Evolutionary conservation across 1,140 invertebrate genomes (phyloP).

Genomic region (Zaprionus tsacasi): DNA sequence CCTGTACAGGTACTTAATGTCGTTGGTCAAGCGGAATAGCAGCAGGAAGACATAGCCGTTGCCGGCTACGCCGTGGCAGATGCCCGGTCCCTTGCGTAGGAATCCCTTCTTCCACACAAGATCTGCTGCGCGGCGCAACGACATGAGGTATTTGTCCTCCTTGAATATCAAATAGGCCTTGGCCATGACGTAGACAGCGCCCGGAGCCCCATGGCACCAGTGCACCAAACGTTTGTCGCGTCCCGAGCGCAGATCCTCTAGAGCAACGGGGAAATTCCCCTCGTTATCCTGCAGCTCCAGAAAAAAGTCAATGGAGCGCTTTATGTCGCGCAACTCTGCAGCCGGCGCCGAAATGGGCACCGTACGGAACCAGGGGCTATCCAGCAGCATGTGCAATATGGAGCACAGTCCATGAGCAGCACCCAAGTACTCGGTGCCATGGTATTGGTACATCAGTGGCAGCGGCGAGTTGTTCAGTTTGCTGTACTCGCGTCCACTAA

Average conservation of each 20-base stretch:
- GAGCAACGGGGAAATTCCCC: slow-evolving; percentile 92
- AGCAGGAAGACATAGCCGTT: slow-evolving; percentile 94
- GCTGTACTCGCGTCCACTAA: slow-evolving; percentile 89
- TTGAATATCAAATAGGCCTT: slow-evolving; percentile 91
- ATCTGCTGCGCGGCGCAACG: slow-evolving; percentile 89
- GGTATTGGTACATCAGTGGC: slow-evolving; percentile 94
- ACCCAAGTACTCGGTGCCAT: slow-evolving; percentile 93
- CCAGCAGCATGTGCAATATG: slow-evolving; percentile 87
- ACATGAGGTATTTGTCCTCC: slow-evolving; percentile 90
- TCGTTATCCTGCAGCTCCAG: slow-evolving; percentile 88
- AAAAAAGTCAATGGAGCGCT: slow-evolving; percentile 85
- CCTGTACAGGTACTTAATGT: slow-evolving; percentile 89
- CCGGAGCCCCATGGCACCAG: slow-evolving; percentile 95
- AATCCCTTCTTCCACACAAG: slow-evolving; percentile 92
- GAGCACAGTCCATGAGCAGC: slow-evolving; percentile 91
- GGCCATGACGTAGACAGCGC: slow-evolving; percentile 91
- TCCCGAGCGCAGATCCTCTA: slow-evolving; percentile 87
- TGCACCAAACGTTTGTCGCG: slow-evolving; percentile 89
- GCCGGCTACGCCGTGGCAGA: slow-evolving; percentile 94
- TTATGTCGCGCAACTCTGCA: slow-evolving; percentile 86
- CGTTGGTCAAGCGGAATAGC: slow-evolving; percentile 90
- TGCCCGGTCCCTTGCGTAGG: slow-evolving; percentile 91
- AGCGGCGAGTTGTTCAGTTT: slow-evolving; percentile 86
- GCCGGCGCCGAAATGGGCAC: slow-evolving; percentile 85
- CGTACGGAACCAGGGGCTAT: slow-evolving; percentile 83